phyloP scores from a whole-genome alignment of 1,140 invertebrate species.

The Heliconius eleuchia region DNA sequence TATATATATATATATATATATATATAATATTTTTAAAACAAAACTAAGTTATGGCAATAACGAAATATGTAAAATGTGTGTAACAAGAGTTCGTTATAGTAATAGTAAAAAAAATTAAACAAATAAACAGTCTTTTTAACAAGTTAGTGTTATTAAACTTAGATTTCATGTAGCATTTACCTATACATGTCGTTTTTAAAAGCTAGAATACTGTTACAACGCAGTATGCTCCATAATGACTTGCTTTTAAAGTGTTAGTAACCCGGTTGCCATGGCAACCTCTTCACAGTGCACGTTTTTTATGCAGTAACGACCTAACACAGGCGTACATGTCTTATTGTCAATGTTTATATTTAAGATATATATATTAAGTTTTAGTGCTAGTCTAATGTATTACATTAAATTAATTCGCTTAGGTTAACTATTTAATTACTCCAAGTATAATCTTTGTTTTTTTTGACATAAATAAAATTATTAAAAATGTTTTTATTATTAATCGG shows the following conservation, averaged over 20 bases:
- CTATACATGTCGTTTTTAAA: neutral
- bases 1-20: neutral
- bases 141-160: neutral
- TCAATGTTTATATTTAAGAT: neutral
- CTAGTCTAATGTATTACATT: too few species aligned
- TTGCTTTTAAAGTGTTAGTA: slow-evolving; percentile 9
- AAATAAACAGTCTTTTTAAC: neutral
- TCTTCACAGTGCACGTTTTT: slow-evolving; percentile 1
- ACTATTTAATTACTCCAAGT: too few species aligned
- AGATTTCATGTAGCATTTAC: neutral
- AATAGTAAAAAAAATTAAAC: neutral
- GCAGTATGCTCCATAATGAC: neutral
- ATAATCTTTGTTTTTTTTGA: too few species aligned
- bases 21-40: neutral
- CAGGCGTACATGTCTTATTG: neutral
- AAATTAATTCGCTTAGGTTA: too few species aligned
- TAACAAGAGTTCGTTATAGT: neutral
- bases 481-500: neutral
- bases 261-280: neutral
- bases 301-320: neutral
- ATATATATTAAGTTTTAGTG: neutral
- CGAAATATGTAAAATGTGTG: too few species aligned
- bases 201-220: slow-evolving; percentile 1
- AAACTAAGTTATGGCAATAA: too few species aligned
- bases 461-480: neutral